Conservation (phyloP, 2,113 vertebrate genomes). For the Dicaeum eximium region DNA sequence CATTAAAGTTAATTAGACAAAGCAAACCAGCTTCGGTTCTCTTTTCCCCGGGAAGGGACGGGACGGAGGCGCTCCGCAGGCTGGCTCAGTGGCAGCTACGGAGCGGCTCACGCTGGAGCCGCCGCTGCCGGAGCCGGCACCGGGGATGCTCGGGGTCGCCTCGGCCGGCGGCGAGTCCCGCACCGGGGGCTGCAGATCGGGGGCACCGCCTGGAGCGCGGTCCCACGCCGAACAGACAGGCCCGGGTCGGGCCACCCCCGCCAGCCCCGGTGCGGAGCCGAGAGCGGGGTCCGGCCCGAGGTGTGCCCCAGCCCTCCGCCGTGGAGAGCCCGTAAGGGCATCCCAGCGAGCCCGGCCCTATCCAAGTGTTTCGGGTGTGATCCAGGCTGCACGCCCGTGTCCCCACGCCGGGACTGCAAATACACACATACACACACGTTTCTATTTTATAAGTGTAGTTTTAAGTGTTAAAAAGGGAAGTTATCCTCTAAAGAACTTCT, state of each 20-base stretch:
- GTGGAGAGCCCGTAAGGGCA: not conserved
- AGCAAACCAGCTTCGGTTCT: not conserved
- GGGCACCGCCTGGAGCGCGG: not conserved
- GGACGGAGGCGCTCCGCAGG: not conserved
- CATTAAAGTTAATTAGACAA: not conserved
- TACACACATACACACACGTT: accelerated
- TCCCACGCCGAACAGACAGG: not conserved
- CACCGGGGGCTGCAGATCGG: not conserved
- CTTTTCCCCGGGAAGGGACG: not conserved
- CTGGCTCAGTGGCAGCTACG: not conserved
- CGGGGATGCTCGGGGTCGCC: not conserved
- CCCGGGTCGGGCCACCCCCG: not conserved
- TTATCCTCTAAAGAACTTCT: not conserved
- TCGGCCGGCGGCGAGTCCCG: too few relatives aligned
- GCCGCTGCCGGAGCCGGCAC: not conserved
- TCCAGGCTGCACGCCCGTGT: not conserved
- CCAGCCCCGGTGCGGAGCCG: not conserved
- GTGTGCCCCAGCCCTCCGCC: not conserved
- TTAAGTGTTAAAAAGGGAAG: not conserved
- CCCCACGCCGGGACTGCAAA: not conserved
- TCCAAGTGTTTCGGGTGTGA: accelerated
- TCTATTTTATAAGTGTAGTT: not conserved
- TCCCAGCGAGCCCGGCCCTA: not conserved
- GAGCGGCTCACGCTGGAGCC: not conserved
- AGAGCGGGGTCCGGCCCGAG: not conserved